Evolutionary conservation across 1,140 invertebrate genomes (phyloP).

Genomic region (Oppia nitens): DNA sequence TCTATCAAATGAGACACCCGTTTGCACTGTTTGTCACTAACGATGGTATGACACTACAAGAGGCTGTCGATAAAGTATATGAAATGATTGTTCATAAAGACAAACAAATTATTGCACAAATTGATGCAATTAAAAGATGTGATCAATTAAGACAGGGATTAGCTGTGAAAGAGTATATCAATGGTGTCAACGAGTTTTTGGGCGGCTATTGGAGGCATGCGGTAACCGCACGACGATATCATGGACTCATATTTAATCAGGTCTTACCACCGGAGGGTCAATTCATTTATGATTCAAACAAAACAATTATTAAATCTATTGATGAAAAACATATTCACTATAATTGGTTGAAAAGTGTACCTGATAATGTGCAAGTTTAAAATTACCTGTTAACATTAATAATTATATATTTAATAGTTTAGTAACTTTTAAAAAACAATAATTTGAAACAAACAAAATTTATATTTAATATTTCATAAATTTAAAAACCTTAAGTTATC

Average conservation of each 20-base stretch:
- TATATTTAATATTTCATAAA: too few species aligned
- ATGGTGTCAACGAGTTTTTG: constrained; percentile 7
- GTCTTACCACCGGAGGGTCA: constrained; percentile 4
- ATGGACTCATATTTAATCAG: constrained; percentile 6
- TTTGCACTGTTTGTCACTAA: constrained; percentile 5
- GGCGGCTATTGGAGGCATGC: constrained; percentile 14
- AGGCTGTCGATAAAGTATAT: constrained; percentile 9
- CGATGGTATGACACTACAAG: constrained; percentile 8
- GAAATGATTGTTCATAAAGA: constrained; percentile 7
- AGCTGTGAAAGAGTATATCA: not conserved
- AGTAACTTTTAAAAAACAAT: too few species aligned
- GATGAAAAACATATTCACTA: not conserved
- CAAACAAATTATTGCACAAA: not conserved
- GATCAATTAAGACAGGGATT: not conserved
- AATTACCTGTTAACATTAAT: too few species aligned
- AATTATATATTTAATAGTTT: too few species aligned
- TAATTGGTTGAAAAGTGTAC: not conserved
- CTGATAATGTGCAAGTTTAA: constrained; percentile 7
- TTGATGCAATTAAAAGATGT: not conserved
- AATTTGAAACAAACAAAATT: too few species aligned
- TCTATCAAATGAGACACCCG: constrained; percentile 3
- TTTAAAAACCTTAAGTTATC: too few species aligned
- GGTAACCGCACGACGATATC: constrained; percentile 5
- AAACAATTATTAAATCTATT: not conserved
- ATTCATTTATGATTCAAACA: constrained; percentile 1